Evolutionary conservation across 2,113 vertebrate species (phyloP), one percentile per base, ranked within the genome.

Genomic region (Galbula dea): DNA sequence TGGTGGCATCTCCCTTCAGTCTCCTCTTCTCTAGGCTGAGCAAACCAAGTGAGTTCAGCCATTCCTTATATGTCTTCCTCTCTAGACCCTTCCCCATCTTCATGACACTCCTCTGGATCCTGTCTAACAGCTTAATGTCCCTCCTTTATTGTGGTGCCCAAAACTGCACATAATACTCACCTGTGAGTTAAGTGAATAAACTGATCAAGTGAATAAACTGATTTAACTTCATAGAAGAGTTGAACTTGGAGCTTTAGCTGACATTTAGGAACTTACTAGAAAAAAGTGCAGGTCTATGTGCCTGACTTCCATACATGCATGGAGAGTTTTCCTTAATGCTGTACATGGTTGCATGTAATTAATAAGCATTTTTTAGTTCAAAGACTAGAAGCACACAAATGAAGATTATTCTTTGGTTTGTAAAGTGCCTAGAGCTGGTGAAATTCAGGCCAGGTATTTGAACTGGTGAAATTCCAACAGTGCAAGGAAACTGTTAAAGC

Each of bases 221-320:
- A n/a, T 82, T 59, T 58, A 22, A 17, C 23, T 73, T 52, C 34
- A 23, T 82, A 22, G 58, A 57, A 24, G 11, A 23, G 62, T 4
- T 58, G 54, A 76, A 26, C 9, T 18, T 2, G 0, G 62, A 24
- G 20, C 12, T 76, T 76, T 36, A 52, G 36, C 45, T 86, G 76
- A 6, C 12, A 2, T 46, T 84, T 88, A 39, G 71, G 61, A 81
- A 3, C 11, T 41, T n/a, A n/a, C n/a, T n/a, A n/a, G 36, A 49
- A 34, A 55, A n/a, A 46, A 49, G 15, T 1, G 4, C 5, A 23
- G 34, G 18, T 75, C 34, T 7, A 0, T 4, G 11, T 82, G 65
- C 27, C 69, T 1, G 0, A 27, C 58, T 78, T 75, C 43, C 10
- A 11, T 59, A 19, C 0, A 7, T 41, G 30, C 30, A 12, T 1